These are phyloP conservation scores for Pteronotus mesoamericanus DNA, from an alignment of 2,797 vertebrate genomes.

Conservation along the genomic window DNA sequence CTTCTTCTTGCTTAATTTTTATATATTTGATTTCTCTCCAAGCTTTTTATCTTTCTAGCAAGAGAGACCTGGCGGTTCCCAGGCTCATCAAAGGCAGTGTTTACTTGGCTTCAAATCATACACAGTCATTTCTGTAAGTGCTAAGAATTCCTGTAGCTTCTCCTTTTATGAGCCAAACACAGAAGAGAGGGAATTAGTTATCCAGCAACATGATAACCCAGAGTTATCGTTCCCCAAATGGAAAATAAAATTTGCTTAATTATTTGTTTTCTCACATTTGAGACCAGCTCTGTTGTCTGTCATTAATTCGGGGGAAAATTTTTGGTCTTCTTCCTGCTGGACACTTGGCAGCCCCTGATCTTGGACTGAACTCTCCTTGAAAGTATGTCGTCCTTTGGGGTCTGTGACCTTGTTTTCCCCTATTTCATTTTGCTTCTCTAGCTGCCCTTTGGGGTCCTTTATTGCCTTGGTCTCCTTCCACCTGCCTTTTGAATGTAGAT, in stretches of 20 bases:
- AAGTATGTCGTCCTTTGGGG: neutral
- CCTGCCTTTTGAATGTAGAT: neutral
- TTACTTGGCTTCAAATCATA: constrained; percentile 29
- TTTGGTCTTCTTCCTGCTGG: neutral
- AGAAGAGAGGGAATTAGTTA: neutral
- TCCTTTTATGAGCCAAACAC: neutral
- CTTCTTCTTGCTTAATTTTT: constrained; percentile 9
- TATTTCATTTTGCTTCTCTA: neutral
- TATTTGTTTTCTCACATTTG: neutral
- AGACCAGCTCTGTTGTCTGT: neutral
- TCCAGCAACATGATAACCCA: neutral
- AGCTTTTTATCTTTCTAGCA: constrained; percentile 66
- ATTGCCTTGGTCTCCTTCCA: neutral
- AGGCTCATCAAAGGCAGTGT: constrained; percentile 49
- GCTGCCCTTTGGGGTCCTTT: neutral
- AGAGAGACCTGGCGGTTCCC: constrained; percentile 22
- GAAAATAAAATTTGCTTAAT: neutral
- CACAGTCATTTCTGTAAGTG: constrained; percentile 53
- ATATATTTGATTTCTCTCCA: constrained; percentile 39
- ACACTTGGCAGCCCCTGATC: neutral
- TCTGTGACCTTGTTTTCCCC: neutral
- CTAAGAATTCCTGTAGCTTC: constrained; percentile 30
- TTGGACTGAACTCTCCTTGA: neutral
- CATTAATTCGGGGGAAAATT: neutral
- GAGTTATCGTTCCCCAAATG: neutral